A percentile compares a stretch with the other conserved stretches of the same genome.
phyloP scores from a whole-genome alignment of 1,140 invertebrate genomes.

The Babylonia areolata region DNA sequence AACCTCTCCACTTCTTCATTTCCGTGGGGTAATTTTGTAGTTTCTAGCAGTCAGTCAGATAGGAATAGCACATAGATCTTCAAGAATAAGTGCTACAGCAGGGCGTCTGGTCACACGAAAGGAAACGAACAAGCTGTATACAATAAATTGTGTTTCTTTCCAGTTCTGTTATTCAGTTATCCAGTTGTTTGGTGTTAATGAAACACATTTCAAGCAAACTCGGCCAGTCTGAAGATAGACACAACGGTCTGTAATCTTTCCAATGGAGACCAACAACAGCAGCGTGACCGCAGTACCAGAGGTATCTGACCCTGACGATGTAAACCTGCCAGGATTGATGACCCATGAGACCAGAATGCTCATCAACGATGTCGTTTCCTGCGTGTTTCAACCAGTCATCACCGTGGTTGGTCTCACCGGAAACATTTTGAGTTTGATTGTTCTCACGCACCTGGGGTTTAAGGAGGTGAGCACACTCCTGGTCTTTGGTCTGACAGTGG shows the following conservation, averaged over 20 bases:
- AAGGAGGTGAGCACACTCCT: slow-evolving; percentile 14
- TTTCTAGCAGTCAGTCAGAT: too few species aligned
- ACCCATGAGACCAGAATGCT: not conserved
- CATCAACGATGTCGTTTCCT: slow-evolving; percentile 31
- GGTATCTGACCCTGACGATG: not conserved
- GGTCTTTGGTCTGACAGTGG: slow-evolving; percentile 14
- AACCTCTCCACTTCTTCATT: too few species aligned
- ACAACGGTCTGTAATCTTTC: not conserved
- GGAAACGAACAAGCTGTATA: too few species aligned
- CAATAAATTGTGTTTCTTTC: not conserved
- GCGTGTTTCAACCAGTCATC: slow-evolving; percentile 4
- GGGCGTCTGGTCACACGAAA: too few species aligned
- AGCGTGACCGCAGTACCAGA: not conserved
- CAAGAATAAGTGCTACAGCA: too few species aligned
- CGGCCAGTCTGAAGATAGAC: too few species aligned
- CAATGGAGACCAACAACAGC: not conserved
- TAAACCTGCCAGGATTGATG: not conserved
- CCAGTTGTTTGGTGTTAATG: not conserved
- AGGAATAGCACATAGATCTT: too few species aligned
- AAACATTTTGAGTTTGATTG: slow-evolving; percentile 23
- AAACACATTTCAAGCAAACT: not conserved
- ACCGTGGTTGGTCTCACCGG: not conserved
- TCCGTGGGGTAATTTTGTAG: too few species aligned
- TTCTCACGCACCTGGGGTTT: slow-evolving; percentile 5
- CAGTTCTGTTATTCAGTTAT: not conserved